Conservation (phyloP, 2,113 vertebrate genomes). For the Gymnogyps californianus region DNA sequence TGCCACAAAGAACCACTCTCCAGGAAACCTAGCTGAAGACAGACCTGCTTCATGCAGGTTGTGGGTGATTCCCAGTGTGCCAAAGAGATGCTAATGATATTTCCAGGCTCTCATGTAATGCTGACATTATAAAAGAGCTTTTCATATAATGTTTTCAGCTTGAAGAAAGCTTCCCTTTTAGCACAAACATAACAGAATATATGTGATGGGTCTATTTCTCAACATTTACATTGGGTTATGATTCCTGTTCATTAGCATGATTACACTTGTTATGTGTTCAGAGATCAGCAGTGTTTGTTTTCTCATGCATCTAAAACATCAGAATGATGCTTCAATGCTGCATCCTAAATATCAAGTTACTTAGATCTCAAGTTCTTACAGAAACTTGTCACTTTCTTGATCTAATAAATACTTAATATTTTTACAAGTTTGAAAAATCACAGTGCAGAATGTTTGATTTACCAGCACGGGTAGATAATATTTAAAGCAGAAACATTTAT, state of each 20-base stretch:
- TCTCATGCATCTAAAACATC: neutral
- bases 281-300: neutral
- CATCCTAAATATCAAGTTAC: neutral
- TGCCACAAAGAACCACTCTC: neutral
- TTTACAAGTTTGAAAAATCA: neutral
- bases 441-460: neutral
- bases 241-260: neutral
- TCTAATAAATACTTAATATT: neutral
- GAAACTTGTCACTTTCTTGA: neutral
- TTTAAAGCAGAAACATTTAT: neutral
- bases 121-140: neutral
- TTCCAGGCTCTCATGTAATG: neutral
- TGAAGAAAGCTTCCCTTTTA: neutral
- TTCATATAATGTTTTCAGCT: neutral
- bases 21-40: neutral
- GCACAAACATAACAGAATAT: neutral
- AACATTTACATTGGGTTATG: neutral
- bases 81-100: neutral
- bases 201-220: neutral
- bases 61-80: neutral
- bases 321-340: neutral
- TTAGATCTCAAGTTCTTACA: neutral
- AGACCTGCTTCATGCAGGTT: neutral
- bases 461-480: neutral
- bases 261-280: neutral